Evolutionary conservation across 2,888 invertebrate genomes (phyloP), one percentile per base, ranked within the genome.

Genomic region (Drosophila lutescens): DNA sequence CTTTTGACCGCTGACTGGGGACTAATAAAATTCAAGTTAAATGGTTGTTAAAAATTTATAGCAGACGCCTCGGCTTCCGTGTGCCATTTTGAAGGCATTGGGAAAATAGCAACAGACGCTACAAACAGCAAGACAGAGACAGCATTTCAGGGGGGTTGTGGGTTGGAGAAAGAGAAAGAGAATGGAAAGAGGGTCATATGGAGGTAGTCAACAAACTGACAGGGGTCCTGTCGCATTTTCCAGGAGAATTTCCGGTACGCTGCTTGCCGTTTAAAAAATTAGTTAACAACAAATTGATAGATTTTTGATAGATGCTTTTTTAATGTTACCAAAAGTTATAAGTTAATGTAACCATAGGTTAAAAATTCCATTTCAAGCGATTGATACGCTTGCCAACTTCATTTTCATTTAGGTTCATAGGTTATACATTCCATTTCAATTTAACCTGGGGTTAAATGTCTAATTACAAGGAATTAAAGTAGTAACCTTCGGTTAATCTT

Each of bases 11-110:
- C 74, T 77, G 76, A 49, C 84, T 77, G 70, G 81, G 85, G 85
- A 81, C 81, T 84, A 80, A 88, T 87, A 74, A 89, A 89, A 89
- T 82, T 84, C 82, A 82, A 86, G 89, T 79, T 82, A 89, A 90
- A 84, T 82, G 86, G 86, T 89, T 88, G 79, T 88, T 89, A 88
- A 88, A 86, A 81, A 88, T 89, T 77, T 81, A 88, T 79, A 59
- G 78, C 85, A 74, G 55, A 60, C 67, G 62, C 71, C 70, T 56
- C 55, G 56, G 68, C 68, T 72, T 78, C 71, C 78, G 71, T 63
- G 55, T 68, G 73, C 62, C 73, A 63, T 78, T 78, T 34, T 51
- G 23, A 36, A 70, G 43, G 40, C 62, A 40, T 44, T 40, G 49
- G 30, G 36, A 54, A 41, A 26, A 17, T 44, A 44, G 32, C 38